Evolutionary conservation across 1,140 invertebrate genomes (phyloP).

Genomic region (Drosophila kikkawai): DNA sequence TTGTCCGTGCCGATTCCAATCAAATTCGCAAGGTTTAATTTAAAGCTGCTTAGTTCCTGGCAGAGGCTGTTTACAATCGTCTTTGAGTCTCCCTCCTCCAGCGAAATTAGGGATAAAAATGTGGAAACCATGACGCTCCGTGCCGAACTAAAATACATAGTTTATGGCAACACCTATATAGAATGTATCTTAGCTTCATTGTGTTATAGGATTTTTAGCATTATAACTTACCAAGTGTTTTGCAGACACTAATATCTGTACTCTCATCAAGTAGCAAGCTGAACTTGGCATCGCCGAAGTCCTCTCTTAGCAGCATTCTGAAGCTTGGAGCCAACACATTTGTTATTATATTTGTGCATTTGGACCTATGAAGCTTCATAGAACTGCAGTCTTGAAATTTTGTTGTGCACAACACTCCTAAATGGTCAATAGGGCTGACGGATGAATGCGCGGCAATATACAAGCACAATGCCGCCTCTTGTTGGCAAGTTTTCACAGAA

Average conservation of each 20-base stretch:
- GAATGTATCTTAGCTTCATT: constrained; percentile 2
- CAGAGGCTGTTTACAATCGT: constrained; percentile 13
- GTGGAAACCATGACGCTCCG: constrained; percentile 11
- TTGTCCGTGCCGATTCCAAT: constrained; percentile 15
- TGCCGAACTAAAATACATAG: constrained; percentile 9
- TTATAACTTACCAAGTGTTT: constrained; percentile 10
- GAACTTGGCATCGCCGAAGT: background rate
- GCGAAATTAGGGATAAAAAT: constrained; percentile 21
- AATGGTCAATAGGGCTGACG: background rate
- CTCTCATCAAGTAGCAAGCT: background rate
- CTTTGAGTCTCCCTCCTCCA: constrained; percentile 16
- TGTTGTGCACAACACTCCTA: too few species aligned
- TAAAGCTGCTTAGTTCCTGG: constrained; percentile 20
- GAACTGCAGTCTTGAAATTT: too few species aligned
- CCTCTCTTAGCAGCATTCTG: background rate
- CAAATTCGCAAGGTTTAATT: constrained; percentile 18
- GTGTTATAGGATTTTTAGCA: constrained; percentile 1
- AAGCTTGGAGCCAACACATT: background rate
- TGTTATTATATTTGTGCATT: too few species aligned
- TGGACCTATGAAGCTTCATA: too few species aligned
- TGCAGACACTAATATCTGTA: background rate
- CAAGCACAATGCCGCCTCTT: too few species aligned
- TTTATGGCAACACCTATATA: constrained; percentile 18
- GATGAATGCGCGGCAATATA: background rate
- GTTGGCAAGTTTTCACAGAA: too few species aligned